Evolutionary conservation across 2,888 invertebrate genomes (phyloP).

Genomic region (Nomada goodeniana): DNA sequence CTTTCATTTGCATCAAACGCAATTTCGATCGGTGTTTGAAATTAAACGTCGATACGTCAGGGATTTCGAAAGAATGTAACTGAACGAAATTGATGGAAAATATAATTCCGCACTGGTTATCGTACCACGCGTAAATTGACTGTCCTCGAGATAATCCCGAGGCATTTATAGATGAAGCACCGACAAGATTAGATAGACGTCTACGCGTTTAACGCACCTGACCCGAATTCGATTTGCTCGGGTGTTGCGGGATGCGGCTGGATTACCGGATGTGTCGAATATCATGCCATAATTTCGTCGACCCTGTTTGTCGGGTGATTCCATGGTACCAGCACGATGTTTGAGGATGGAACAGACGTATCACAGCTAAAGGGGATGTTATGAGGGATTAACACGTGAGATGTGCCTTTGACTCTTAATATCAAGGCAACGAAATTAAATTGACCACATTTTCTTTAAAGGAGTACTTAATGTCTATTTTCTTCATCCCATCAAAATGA

Average conservation of each 20-base stretch:
- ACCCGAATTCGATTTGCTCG: constrained; percentile 59
- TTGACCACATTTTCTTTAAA: background rate
- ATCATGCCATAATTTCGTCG: constrained; percentile 60
- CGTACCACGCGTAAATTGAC: too few species aligned
- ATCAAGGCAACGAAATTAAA: background rate
- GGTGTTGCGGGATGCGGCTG: constrained; percentile 54
- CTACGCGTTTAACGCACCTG: constrained; percentile 29
- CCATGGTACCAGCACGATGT: constrained; percentile 25
- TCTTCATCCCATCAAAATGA: background rate
- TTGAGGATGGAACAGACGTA: constrained; percentile 29
- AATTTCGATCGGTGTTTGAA: too few species aligned
- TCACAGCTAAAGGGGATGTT: constrained; percentile 29
- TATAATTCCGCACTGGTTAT: background rate
- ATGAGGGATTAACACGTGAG: constrained; percentile 28
- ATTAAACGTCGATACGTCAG: too few species aligned
- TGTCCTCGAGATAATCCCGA: constrained; percentile 8
- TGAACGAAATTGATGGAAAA: background rate
- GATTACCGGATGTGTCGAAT: constrained; percentile 60
- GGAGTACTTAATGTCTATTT: too few species aligned
- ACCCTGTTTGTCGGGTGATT: constrained; percentile 49
- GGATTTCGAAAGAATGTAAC: background rate
- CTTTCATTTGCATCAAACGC: background rate
- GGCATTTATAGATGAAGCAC: constrained; percentile 34
- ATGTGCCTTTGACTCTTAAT: background rate
- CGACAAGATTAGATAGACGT: constrained; percentile 42